Base-by-base conservation (phyloP, 2,113 vertebrate genomes). In the Pituophis catenifer region DNA sequence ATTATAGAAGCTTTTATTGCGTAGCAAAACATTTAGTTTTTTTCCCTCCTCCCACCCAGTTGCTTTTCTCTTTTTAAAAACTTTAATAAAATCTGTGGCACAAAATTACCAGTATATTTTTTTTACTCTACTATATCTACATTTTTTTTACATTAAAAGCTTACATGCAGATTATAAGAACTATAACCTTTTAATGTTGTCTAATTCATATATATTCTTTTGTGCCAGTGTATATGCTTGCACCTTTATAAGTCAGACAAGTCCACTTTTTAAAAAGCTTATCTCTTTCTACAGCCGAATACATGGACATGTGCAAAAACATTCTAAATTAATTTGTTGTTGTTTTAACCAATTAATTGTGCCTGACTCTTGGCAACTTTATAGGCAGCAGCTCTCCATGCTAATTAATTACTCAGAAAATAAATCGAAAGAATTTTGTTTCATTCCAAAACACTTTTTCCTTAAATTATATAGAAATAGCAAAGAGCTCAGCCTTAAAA, bases 81-180 rank as follows among this genome's bases (percentile, higher is more conserved):
- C 86, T 91, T 93, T 88, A 93, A 95, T 90, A 55, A 29, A 91
- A 93, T 95, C 92, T 0, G 0, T 55, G 38, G n/a, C 96, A 88
- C 94, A 86, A 93, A 89, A 58, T 96, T 90, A 92, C 26, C 81
- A 88, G 0, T 0, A 0, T 88, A 62, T 52, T 1, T 0, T 52
- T 62, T 86, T 70, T 33, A 23, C 53, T 23, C 5, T 8, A 13
- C 44, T 75, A 44, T 3, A 13, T 29, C 50, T 44, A 11, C 23
- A 65, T 88, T 52, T 88, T 58, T 58, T 29, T 59, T 44, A 23
- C n/a, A 54, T 88, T 54, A 54, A 89, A 70, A 26, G 33, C n/a
- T 54, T n/a, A 12, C 26, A 26, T 44, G 57, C 7, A 44, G 24
- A 92, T 89, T 33, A 33, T 88, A 53, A 92, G n/a, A 70, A 44